Conservation (phyloP, 2,888 invertebrate genomes). For the Dendrolimus pini region DNA sequence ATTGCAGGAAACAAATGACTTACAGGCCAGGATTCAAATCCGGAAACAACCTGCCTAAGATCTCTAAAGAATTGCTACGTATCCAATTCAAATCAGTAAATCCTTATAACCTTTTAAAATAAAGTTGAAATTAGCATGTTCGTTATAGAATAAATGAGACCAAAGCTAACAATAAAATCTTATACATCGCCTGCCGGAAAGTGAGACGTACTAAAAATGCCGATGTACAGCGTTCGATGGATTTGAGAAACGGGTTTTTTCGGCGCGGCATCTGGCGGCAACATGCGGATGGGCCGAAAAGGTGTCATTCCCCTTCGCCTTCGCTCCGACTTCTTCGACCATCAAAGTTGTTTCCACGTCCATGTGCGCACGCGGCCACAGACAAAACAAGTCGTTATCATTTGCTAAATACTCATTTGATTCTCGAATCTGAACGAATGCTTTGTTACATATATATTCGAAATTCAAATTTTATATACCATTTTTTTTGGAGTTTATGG, state of each 20-base stretch:
- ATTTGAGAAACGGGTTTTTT: conserved; percentile 18
- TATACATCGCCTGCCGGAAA: neutral
- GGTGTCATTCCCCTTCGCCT: conserved; percentile 42
- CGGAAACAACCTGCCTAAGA: neutral
- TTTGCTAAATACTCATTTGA: conserved; percentile 8
- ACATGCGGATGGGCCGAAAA: conserved; percentile 33
- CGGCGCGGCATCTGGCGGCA: conserved; percentile 34
- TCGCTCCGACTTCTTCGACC: conserved; percentile 27
- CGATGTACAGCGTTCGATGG: conserved; percentile 18
- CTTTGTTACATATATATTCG: no score
- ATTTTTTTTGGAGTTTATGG: no score
- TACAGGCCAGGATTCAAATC: no score
- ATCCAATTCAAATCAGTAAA: neutral
- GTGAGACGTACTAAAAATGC: neutral
- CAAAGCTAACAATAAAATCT: neutral
- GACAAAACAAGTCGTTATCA: conserved; percentile 29
- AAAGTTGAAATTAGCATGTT: neutral
- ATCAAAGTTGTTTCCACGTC: conserved; percentile 14
- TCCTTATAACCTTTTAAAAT: neutral
- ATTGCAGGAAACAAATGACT: no score
- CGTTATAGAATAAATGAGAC: neutral
- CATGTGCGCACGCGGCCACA: conserved; percentile 23
- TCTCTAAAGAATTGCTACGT: neutral
- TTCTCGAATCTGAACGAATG: neutral
- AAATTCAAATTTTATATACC: no score